Base-by-base conservation (phyloP, 2,888 invertebrate genomes). In the Willowsia nigromaculata region DNA sequence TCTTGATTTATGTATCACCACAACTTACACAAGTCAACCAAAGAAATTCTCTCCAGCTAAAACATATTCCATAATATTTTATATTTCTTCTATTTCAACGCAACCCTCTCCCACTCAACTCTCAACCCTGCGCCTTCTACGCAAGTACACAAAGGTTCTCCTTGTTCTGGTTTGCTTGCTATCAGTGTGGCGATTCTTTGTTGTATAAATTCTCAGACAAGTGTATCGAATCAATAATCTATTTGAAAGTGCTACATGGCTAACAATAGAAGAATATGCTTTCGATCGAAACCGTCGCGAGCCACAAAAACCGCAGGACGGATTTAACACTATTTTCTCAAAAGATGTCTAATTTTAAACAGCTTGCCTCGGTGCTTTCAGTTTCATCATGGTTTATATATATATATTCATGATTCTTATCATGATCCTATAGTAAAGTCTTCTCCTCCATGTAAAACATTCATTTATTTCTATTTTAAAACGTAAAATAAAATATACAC, bases 231-330 rank as follows among this genome's bases (percentile, higher is more conserved):
- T 65, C 0, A n/a, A n/a, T 37, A 37, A 62, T 30, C 62, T 37
- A 65, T 37, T 65, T 65, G 47, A 33, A 65, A 83, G 40, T 27
- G 81, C 84, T 59, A 5, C 47, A 11, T 74, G 11, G 18, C 15
- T 74, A 74, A 74, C 43, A 74, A 74, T 11, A n/a, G 47, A 22
- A 47, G n/a, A 18, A 15, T n/a, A n/a, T 40, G 22, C 6, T 25
- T 43, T 43, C 9, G 25, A 74, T 30, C 65, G 33, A 40, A 68
- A 65, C 74, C 74, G 68, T 74, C 84, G 53, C 84, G 84, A 85
- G 84, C 74, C 84, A 85, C 84, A 74, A 85, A 82, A 85, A 85
- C 84, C 84, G 74, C 84, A 85, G 71, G 71, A 84, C 53, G 71
- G 50, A 74, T 59, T 74, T 56, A 74, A 74, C 74, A 74, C 84